Percentiles rank a stretch among this genome's conserved stretches.
phyloP scores from a whole-genome alignment of 2,888 invertebrate genomes.

The Morpho deidamia region DNA sequence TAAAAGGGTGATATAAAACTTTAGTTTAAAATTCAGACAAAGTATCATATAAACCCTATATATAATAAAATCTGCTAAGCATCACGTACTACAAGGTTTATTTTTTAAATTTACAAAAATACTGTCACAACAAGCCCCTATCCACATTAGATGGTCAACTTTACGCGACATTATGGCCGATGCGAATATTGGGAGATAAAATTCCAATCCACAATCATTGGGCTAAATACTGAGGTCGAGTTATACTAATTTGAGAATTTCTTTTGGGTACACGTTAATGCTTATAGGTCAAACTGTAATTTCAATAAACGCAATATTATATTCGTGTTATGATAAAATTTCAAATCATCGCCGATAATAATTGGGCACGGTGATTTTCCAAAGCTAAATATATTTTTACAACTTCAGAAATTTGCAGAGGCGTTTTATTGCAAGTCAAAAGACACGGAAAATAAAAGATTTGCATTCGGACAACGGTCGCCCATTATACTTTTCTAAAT shows the following conservation, averaged over 20 bases:
- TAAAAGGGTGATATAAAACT: constrained; percentile 6
- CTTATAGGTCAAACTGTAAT: constrained; percentile 30
- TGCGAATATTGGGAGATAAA: constrained; percentile 39
- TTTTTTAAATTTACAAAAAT: constrained; percentile 35
- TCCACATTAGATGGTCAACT: constrained; percentile 44
- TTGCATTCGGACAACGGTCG: constrained; percentile 37
- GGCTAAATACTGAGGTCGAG: constrained; percentile 35
- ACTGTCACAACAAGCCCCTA: constrained; percentile 41
- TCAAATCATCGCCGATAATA: constrained; percentile 1
- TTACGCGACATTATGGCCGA: constrained; percentile 37
- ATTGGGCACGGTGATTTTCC: background rate
- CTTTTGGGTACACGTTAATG: background rate
- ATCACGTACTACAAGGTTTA: constrained; percentile 33
- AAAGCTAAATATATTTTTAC: background rate
- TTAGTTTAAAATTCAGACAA: constrained; percentile 6
- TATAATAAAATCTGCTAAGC: constrained; percentile 41
- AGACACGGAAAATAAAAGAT: constrained; percentile 19
- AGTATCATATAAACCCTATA: constrained; percentile 34
- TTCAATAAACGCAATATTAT: constrained; percentile 1
- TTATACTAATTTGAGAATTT: background rate
- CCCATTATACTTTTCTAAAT: constrained; percentile 33
- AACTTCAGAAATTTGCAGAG: constrained; percentile 21
- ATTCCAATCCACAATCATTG: constrained; percentile 33
- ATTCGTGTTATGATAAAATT: background rate
- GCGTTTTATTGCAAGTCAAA: constrained; percentile 23